Evolutionary conservation across 2,888 invertebrate genomes (phyloP), one percentile per base, ranked within the genome.

Genomic region (Mayetiola destructor): DNA sequence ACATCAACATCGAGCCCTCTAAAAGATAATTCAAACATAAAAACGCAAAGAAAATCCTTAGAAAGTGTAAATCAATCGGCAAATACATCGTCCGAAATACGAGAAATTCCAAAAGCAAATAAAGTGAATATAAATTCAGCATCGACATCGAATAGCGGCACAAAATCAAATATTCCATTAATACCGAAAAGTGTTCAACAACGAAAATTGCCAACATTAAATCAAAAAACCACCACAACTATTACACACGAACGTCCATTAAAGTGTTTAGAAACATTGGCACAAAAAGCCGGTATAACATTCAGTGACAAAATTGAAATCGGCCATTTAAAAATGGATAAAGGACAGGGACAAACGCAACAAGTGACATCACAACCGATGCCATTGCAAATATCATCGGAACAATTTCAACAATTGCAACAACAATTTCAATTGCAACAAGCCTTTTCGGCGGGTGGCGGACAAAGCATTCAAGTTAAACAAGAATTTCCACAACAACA

Each of bases 211-310:
- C 39, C 64, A 62, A 21, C 63, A 63, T 39, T 64, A 66, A 58
- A 67, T 66, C 21, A 66, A 64, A 23, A 67, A 67, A 18, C 53
- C 5, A 53, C 21, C 16, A 29, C 3, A n/a, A 18, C 53, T 1
- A 48, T 27, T 27, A 27, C 27, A n/a, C 23, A 48, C 54, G 75
- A 75, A 63, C 65, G 77, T 40, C 77, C 78, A 1, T 67, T 84
- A 56, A 83, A 84, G 78, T 83, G 82, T 65, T 69, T 84, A 61
- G 84, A 84, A 67, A 84, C 83, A 0, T 74, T 84, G 59, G 84
- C 84, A 14, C 82, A 84, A 65, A 84, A 84, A 63, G 84, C 84
- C 56, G 84, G 84, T 2, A 82, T 84, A 14, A 83, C 82, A 18
- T 80, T 82, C 65, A 84, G 83, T 67, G 84, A 84, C 68, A 80